Conservation (phyloP, 2,888 invertebrate species). For the Leucophenga maculata region DNA sequence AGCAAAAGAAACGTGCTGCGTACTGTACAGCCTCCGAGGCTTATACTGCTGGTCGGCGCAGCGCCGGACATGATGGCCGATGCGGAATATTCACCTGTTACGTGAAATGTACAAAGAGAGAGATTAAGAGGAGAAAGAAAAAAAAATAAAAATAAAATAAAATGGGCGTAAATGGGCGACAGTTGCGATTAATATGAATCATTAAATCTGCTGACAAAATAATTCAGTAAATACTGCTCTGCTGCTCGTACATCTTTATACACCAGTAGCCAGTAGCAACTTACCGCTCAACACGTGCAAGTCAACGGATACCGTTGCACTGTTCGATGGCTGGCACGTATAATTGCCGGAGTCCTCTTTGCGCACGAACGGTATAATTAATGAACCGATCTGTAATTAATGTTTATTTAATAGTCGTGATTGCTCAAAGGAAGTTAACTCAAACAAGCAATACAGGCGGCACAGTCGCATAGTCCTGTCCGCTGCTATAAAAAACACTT, state of each 20-base stretch:
- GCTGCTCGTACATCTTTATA: background rate
- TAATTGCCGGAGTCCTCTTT: slow-evolving; percentile 81
- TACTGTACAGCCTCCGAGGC: slow-evolving; percentile 30
- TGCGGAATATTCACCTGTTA: slow-evolving; percentile 71
- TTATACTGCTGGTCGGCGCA: slow-evolving; percentile 28
- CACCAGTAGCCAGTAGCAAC: slow-evolving; percentile 36
- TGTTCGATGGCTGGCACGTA: slow-evolving; percentile 94
- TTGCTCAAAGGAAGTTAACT: slow-evolving; percentile 24
- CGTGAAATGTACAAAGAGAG: slow-evolving; percentile 34
- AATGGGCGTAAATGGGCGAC: slow-evolving; percentile 40
- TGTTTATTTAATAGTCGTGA: slow-evolving; percentile 36
- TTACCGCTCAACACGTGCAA: slow-evolving; percentile 93
- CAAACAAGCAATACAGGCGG: slow-evolving; percentile 2
- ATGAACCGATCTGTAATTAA: slow-evolving; percentile 69
- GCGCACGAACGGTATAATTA: slow-evolving; percentile 71
- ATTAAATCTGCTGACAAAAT: slow-evolving; percentile 54
- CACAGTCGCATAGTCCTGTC: no score
- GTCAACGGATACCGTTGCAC: slow-evolving; percentile 89
- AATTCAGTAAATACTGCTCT: slow-evolving; percentile 44
- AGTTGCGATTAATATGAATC: slow-evolving; percentile 63
- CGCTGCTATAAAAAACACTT: slow-evolving; percentile 38
- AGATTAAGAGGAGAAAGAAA: slow-evolving; percentile 9
- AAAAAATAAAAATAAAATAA: slow-evolving; percentile 1
- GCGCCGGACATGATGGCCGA: slow-evolving; percentile 71
- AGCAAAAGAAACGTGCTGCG: slow-evolving; percentile 50